A percentile compares a stretch with the other conserved stretches of the same genome.
phyloP scores from a whole-genome alignment of 1,140 invertebrate genomes.

The Venturia canescens region DNA sequence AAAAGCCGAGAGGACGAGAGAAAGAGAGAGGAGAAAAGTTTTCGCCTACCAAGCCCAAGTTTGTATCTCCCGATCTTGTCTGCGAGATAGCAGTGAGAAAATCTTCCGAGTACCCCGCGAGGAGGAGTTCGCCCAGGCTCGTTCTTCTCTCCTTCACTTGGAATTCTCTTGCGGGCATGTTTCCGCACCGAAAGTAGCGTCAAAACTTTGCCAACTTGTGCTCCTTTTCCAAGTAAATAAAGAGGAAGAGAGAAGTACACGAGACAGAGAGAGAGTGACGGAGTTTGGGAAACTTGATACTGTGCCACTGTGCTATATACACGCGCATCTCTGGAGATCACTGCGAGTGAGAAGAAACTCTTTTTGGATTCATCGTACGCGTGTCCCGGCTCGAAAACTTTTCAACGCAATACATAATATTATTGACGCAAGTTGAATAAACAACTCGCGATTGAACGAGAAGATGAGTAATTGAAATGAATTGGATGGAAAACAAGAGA shows the following conservation, averaged over 20 bases:
- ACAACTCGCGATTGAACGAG: too few species aligned
- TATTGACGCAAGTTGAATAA: too few species aligned
- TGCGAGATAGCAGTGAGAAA: constrained; percentile 4
- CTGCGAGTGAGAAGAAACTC: too few species aligned
- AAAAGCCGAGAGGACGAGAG: not conserved
- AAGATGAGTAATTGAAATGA: too few species aligned
- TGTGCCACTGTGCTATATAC: not conserved
- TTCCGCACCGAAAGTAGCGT: not conserved
- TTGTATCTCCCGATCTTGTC: constrained; percentile 5
- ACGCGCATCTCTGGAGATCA: not conserved
- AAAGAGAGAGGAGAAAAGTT: not conserved
- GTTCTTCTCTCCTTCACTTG: not conserved
- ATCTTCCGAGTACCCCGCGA: not conserved
- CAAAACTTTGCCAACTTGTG: constrained; percentile 10
- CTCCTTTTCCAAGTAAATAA: constrained; percentile 46
- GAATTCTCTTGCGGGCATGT: not conserved
- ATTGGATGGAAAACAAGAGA: too few species aligned
- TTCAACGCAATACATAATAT: too few species aligned
- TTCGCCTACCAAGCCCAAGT: not conserved
- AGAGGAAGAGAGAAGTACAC: not conserved
- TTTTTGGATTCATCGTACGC: too few species aligned
- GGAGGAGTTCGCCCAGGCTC: not conserved
- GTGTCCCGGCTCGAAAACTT: too few species aligned
- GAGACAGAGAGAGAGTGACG: not conserved
- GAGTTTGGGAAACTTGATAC: not conserved